Base-by-base conservation (phyloP, 1,140 invertebrate species). In the Zaprionus vittiger region DNA sequence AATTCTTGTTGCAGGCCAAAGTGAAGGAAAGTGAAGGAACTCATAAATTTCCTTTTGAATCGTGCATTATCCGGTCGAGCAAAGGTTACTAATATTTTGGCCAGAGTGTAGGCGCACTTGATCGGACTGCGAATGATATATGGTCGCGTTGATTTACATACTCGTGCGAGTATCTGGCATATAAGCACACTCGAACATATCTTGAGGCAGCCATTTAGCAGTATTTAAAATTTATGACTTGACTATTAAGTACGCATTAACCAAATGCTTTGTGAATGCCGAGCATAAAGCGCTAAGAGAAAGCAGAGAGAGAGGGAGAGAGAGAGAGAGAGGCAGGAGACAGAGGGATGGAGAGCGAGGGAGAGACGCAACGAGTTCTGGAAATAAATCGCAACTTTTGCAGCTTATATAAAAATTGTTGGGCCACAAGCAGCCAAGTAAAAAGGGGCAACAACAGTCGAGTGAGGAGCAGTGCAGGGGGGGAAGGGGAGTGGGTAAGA, bases 161-260 rank as follows among this genome's bases (percentile, higher is more conserved):
- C 49, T 28, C 67, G 15, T 47, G 79, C 68, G 72, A 73, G 71
- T 90, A 81, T 90, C 56, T 75, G 63, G 73, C 71, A 79, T 64
- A 67, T 81, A 79, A 81, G 76, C 76, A 81, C 71, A 78, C 71
- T 74, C 66, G 69, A 80, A 80, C 75, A 80, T 67, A 74, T 74
- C 84, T 90, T 90, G 85, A 81, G 79, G 81, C 85, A 75, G 81
- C 85, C 84, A 89, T 90, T 90, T 91, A 90, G 79, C 81, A 90
- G 85, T 85, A 85, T 90, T 90, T 90, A 90, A 90, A 90, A 90
- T 90, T 90, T 90, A 90, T 90, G 85, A 90, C 86, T 84, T 82
- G 85, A 82, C 85, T 85, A 90, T 90, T 90, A 90, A 90, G 85
- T 90, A 80, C 82, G 86, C 79, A 90, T 90, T 90, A 90, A 90